Conservation (phyloP, 2,113 vertebrate genomes). For the Tilapia sparmanii region DNA sequence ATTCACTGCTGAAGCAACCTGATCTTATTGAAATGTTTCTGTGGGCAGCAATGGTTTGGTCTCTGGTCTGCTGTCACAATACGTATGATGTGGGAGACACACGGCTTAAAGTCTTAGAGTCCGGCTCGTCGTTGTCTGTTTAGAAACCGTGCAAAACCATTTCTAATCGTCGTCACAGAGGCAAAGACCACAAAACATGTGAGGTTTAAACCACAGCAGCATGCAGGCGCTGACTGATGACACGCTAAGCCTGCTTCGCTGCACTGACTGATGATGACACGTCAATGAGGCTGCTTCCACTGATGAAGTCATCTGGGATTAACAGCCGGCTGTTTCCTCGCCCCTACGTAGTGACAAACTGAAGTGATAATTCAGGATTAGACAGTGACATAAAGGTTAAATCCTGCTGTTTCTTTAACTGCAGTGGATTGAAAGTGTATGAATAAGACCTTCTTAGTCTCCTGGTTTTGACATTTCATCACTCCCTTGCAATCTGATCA, state of each 20-base stretch:
- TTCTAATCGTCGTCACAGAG: constrained; percentile 24
- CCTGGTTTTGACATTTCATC: background rate
- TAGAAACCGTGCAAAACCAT: constrained; percentile 3
- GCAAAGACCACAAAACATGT: constrained; percentile 24
- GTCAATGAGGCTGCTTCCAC: background rate
- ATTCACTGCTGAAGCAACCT: constrained; percentile 4
- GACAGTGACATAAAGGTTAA: background rate
- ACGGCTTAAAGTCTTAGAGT: background rate
- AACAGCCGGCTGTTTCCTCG: background rate
- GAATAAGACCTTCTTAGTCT: background rate
- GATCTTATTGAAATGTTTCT: constrained; percentile 30
- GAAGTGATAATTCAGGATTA: background rate
- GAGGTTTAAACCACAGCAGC: constrained; percentile 21
- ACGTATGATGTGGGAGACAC: background rate
- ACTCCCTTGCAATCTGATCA: background rate
- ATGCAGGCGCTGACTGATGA: constrained; percentile 34
- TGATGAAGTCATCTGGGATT: background rate
- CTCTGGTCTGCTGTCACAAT: background rate
- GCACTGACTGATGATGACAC: constrained; percentile 20
- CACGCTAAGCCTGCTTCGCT: background rate
- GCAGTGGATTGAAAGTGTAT: background rate
- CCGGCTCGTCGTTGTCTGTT: constrained; percentile 24
- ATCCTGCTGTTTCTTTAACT: background rate
- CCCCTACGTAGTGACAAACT: background rate
- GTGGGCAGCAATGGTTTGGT: constrained; percentile 8